Evolutionary conservation across 2,797 vertebrate species (phyloP).

Genomic region (Molothrus aeneus): DNA sequence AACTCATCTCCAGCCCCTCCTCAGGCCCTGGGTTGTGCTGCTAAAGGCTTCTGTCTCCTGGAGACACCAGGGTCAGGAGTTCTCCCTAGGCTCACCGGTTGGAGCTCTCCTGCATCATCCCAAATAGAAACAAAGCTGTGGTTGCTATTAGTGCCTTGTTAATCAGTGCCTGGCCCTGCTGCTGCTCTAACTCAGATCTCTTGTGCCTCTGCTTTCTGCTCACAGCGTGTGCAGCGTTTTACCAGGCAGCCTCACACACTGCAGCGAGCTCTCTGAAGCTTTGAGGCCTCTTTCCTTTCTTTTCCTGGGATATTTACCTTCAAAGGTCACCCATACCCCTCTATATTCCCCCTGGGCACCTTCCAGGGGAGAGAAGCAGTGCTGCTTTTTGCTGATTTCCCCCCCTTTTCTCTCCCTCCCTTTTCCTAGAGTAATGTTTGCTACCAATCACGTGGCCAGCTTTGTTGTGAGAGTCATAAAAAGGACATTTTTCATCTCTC

Average conservation of each 20-base stretch:
- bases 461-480: constrained; percentile 69
- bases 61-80: not conserved
- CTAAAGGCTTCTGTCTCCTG: not conserved
- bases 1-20: not conserved
- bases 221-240: not conserved
- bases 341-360: not conserved
- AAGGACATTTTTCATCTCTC: constrained; percentile 77
- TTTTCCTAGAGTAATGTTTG: constrained; percentile 7
- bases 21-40: not conserved
- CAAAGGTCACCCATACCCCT: constrained; percentile 55
- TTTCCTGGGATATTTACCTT: constrained; percentile 50
- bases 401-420: not conserved
- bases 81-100: not conserved
- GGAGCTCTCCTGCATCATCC: not conserved
- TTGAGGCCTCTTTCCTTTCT: not conserved
- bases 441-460: constrained; percentile 32
- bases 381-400: constrained; percentile 38
- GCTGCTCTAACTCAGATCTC: not conserved
- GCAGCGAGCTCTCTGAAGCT: not conserved
- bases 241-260: not conserved
- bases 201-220: not conserved
- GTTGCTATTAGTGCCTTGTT: constrained; percentile 32
- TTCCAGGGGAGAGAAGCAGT: not conserved
- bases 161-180: not conserved
- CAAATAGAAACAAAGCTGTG: not conserved